Percentiles rank a stretch among this genome's conserved stretches.
Conservation (phyloP, 2,888 invertebrate species). For the Zygogramma bicolorata region DNA sequence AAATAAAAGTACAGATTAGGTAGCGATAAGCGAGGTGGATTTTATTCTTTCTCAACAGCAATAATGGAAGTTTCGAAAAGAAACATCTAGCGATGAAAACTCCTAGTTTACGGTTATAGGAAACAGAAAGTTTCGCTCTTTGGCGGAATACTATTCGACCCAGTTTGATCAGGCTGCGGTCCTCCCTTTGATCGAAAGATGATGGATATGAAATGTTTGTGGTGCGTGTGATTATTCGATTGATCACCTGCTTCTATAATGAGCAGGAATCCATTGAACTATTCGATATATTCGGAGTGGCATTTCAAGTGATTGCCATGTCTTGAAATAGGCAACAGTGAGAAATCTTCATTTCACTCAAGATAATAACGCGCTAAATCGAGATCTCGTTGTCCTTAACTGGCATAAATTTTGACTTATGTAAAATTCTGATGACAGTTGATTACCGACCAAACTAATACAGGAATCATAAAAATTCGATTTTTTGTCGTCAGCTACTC, state of each 20-base stretch:
- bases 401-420: too few species aligned
- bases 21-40: constrained; percentile 6
- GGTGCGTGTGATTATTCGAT: neutral
- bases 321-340: too few species aligned
- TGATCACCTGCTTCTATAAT: neutral
- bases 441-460: too few species aligned
- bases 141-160: neutral
- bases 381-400: too few species aligned
- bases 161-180: neutral
- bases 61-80: constrained; percentile 6
- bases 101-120: neutral
- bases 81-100: neutral
- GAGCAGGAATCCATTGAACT: neutral
- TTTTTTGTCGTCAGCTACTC: too few species aligned
- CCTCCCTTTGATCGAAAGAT: neutral
- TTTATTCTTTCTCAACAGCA: constrained; percentile 7
- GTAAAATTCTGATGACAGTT: too few species aligned
- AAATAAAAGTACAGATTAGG: constrained; percentile 5
- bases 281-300: neutral
- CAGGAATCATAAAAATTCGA: too few species aligned
- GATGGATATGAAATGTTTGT: neutral
- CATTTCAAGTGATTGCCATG: too few species aligned
- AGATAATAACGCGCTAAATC: too few species aligned
- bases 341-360: too few species aligned
- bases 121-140: neutral